These are phyloP conservation scores for Tribolium castaneum DNA, from an alignment of 1,140 invertebrate genomes.

Conservation along the genomic window DNA sequence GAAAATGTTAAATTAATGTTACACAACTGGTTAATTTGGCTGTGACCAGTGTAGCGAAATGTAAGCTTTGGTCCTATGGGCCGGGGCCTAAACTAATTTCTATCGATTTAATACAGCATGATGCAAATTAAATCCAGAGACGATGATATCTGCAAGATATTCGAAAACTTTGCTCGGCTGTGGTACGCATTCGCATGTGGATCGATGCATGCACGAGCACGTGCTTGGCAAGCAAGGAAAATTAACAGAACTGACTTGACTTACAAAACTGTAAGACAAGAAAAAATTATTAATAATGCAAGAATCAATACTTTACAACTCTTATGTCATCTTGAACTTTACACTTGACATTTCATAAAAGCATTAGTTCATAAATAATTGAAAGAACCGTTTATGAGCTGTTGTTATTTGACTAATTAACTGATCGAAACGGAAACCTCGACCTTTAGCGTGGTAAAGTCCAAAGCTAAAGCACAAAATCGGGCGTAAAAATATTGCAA, in stretches of 20 bases:
- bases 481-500: too few species aligned
- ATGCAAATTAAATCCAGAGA: constrained; percentile 24
- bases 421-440: too few species aligned
- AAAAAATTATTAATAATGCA: too few species aligned
- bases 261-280: too few species aligned
- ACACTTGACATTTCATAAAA: constrained; percentile 4
- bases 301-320: neutral
- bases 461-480: too few species aligned
- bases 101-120: constrained; percentile 28
- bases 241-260: neutral
- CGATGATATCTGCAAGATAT: constrained; percentile 21
- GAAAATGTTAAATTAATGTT: constrained; percentile 27
- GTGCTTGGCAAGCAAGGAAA: too few species aligned
- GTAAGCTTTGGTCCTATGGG: constrained; percentile 12
- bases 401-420: too few species aligned
- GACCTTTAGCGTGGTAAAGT: too few species aligned
- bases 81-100: constrained; percentile 10
- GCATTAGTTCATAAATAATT: too few species aligned
- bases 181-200: neutral
- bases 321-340: constrained; percentile 4
- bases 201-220: neutral
- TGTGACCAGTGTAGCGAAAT: constrained; percentile 24
- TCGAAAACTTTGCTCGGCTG: neutral
- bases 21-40: constrained; percentile 15
- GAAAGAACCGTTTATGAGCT: too few species aligned